Base-by-base conservation (phyloP, 2,113 vertebrate species). In the Silurus meridionalis region DNA sequence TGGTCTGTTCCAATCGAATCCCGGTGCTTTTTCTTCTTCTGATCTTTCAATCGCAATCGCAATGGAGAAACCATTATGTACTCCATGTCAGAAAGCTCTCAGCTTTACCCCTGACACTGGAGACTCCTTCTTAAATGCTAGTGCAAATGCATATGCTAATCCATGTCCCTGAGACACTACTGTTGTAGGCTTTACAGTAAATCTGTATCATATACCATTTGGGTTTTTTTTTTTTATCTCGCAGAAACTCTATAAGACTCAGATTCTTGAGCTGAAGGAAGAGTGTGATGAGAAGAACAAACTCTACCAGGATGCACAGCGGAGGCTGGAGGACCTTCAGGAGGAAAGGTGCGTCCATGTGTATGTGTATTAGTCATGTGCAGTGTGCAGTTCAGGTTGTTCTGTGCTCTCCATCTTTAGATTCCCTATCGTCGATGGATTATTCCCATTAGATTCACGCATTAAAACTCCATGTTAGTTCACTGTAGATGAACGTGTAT, bases 231-330 rank as follows among this genome's bases (percentile, higher is more conserved):
- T 21, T 57, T 55, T 23, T 1, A 55, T 2, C 50, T 78, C 85
- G 37, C 77, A 99, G 98, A 99, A 97, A 15, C 94, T 99, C 21
- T 99, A 99, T 92, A 99, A 99, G 94, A 99, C 97, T 0, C 97
- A 99, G 93, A 96, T 97, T 86, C 95, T 96, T 55, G 98, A 99
- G 93, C 92, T 99, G 88, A 99, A 97, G 88, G 97, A 98, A 82
- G 97, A 98, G 87, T 94, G 95, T 91, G 95, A 97, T 72, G 97
- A 99, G 88, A 98, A 94, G 92, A 95, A 92, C 53, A 98, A 97
- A 87, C 92, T 97, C 89, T 95, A 94, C 91, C 96, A 96, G 92
- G 96, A 97, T 75, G 89, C 94, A 37, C 96, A 97, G 87, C 96
- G 96, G 91, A 97, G 94, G 89, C 94, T 97, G 82, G 96, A 94